These are phyloP conservation scores for Drosophila saltans DNA, from an alignment of 1,140 invertebrate genomes.

Conservation along the genomic window DNA sequence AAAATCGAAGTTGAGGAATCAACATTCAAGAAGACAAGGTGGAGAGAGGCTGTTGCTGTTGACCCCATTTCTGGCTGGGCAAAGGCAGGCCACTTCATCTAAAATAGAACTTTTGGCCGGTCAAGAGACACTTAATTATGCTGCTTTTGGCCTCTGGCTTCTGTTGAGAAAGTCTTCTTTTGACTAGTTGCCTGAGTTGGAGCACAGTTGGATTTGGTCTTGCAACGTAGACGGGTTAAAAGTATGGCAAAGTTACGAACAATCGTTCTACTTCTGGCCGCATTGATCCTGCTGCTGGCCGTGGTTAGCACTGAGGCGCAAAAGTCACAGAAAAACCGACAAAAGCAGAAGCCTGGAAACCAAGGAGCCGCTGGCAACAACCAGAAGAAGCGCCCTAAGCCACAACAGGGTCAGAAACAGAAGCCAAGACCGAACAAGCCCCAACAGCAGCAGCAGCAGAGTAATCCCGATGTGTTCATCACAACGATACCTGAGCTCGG, in stretches of 20 bases:
- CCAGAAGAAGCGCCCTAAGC: constrained; percentile 46
- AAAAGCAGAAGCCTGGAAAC: constrained; percentile 26
- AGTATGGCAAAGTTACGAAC: constrained; percentile 50
- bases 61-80: constrained; percentile 57
- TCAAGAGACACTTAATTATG: constrained; percentile 58
- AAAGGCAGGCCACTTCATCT: constrained; percentile 31
- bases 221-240: constrained; percentile 21
- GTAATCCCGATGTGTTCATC: constrained; percentile 38
- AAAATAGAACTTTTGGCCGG: constrained; percentile 65
- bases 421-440: constrained; percentile 28
- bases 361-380: constrained; percentile 15
- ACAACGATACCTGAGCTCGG: constrained; percentile 64
- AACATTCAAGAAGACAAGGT: constrained; percentile 24
- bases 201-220: constrained; percentile 49
- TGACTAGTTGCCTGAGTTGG: constrained; percentile 3
- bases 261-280: constrained; percentile 42
- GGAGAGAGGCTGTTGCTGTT: constrained; percentile 45
- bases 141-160: neutral
- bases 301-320: constrained; percentile 39
- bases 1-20: constrained; percentile 39
- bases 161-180: constrained; percentile 65
- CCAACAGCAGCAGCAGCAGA: constrained; percentile 10
- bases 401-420: constrained; percentile 37
- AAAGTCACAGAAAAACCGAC: constrained; percentile 36
- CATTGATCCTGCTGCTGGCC: constrained; percentile 47